These are phyloP conservation scores for Trachelus troglodyta DNA, from an alignment of 2,888 invertebrate genomes.

Conservation along the genomic window DNA sequence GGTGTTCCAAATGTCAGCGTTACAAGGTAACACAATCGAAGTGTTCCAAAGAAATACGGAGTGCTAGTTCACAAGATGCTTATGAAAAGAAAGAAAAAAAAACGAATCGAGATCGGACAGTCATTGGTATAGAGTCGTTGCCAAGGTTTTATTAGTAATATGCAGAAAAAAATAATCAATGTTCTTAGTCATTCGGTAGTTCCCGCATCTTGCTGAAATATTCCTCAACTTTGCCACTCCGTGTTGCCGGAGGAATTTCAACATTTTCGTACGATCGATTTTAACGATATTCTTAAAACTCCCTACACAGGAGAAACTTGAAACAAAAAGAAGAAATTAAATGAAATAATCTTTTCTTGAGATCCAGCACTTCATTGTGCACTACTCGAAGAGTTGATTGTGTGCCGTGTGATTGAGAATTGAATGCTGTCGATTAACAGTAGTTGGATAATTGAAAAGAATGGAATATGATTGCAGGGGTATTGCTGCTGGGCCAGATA, in stretches of 20 bases:
- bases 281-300: background rate
- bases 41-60: background rate
- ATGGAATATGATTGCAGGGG: conserved; percentile 30
- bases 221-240: background rate
- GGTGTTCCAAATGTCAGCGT: conserved; percentile 50
- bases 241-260: background rate
- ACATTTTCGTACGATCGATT: background rate
- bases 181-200: background rate
- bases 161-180: background rate
- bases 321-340: background rate
- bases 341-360: background rate
- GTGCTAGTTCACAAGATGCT: background rate
- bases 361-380: background rate
- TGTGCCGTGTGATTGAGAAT: background rate
- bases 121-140: background rate
- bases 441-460: conserved; percentile 1
- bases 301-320: background rate
- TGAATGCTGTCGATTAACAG: background rate
- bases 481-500: conserved; percentile 44
- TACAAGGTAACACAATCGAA: conserved; percentile 47
- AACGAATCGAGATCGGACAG: background rate
- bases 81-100: background rate
- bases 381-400: background rate
- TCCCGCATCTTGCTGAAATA: background rate
- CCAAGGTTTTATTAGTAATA: background rate